Evolutionary conservation across 2,797 vertebrate species (phyloP).

Genomic region (Galagoides demidoff): DNA sequence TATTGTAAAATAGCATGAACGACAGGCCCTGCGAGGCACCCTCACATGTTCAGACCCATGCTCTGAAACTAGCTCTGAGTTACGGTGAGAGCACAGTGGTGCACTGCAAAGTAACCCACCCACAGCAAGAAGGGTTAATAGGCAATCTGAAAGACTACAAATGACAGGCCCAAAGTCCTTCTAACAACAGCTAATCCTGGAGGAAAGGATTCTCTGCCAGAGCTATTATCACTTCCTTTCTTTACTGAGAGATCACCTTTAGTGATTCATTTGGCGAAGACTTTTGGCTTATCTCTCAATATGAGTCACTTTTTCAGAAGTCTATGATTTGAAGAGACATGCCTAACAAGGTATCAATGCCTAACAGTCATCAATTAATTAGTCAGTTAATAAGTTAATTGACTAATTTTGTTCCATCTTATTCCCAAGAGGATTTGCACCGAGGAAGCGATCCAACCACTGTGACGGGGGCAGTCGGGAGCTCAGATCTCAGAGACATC

Average conservation of each 20-base stretch:
- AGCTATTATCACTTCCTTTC: slow-evolving; percentile 20
- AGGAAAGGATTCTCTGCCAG: not conserved
- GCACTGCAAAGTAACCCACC: not conserved
- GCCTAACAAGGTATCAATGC: not conserved
- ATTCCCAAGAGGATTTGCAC: not conserved
- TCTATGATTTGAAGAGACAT: slow-evolving; percentile 29
- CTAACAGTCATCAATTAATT: slow-evolving; percentile 35
- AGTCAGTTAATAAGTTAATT: not conserved
- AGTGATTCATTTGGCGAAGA: slow-evolving; percentile 25
- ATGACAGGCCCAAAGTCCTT: not conserved
- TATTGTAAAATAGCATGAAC: slow-evolving; percentile 5
- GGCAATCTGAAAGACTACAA: slow-evolving; percentile 24
- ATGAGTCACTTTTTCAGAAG: slow-evolving; percentile 44
- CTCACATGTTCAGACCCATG: not conserved
- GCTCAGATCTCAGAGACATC: not conserved
- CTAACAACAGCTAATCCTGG: not conserved
- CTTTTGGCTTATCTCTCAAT: slow-evolving; percentile 3
- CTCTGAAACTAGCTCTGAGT: slow-evolving; percentile 7
- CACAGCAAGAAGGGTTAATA: not conserved
- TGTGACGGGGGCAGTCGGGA: not conserved
- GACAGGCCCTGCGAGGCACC: not conserved
- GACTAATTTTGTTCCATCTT: not conserved
- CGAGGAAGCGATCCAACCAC: slow-evolving; percentile 17
- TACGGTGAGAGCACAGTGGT: not conserved
- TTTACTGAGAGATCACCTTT: slow-evolving; percentile 30